Evolutionary conservation across 64 coral and sea anemone genomes (phyloP).

Genomic region (Astreopora myriophthalma): DNA sequence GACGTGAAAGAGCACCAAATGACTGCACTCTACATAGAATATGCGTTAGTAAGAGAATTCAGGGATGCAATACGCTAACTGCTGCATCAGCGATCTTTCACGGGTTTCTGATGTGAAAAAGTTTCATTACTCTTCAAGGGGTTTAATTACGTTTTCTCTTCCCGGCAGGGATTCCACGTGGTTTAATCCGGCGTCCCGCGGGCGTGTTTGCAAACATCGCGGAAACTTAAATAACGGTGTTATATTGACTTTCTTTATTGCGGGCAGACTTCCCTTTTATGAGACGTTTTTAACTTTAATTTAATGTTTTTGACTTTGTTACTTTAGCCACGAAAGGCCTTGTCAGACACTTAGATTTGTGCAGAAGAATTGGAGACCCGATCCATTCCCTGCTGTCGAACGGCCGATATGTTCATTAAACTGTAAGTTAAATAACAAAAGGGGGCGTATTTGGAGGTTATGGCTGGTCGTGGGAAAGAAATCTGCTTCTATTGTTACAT

Average conservation of each 20-base stretch:
- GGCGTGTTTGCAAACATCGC: constrained; percentile 19
- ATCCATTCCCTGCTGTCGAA: neutral
- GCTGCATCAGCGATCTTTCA: no score
- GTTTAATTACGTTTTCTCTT: neutral
- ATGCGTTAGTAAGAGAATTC: no score
- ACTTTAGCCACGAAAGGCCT: neutral
- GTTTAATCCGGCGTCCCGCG: neutral
- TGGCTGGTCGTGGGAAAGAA: neutral
- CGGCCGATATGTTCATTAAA: neutral
- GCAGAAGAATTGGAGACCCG: neutral
- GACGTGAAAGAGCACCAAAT: no score
- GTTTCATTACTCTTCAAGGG: neutral
- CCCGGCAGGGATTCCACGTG: constrained; percentile 22
- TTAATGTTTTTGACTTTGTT: neutral
- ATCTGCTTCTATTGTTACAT: neutral
- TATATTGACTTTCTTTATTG: neutral
- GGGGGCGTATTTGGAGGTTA: neutral
- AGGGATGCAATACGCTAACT: no score
- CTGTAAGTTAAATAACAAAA: neutral
- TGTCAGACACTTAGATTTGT: neutral
- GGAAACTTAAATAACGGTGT: neutral
- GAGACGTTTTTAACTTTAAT: no score
- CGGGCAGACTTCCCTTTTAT: neutral
- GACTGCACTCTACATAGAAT: no score
- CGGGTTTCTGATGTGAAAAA: no score